Base-by-base conservation (phyloP, 2,797 vertebrate species). In the Staurois parvus region DNA sequence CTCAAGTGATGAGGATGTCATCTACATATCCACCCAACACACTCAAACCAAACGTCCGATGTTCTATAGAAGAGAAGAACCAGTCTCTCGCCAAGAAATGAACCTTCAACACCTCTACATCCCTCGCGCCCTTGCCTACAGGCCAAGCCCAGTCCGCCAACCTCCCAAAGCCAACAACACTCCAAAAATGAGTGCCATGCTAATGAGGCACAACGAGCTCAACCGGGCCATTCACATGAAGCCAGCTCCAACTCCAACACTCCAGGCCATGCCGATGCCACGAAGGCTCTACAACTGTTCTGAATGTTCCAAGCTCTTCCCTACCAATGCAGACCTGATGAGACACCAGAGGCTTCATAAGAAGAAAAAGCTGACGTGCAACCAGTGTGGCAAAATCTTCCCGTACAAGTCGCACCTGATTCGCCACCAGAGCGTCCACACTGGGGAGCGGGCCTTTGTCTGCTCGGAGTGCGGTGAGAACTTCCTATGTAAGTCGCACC, bases 401-500 rank as follows among this genome's bases (percentile, higher is more conserved):
- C 52, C 67, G 2, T 84, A 84, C 69, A 84, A 84, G 69, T 79
- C 76, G 0, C 76, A 79, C 29, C 69, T 84, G 34, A 34, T 64
- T 4, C 78, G 76, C 45, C 83, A 84, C 29, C 45, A 72, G 69
- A 79, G 68, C 29, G 76, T 77, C 37, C 83, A 84, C 69, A 84
- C 83, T 2, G 83, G 83, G 5, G 75, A 79, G 42, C 78, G 59
- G 34, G 52, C 83, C 9, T 84, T 72, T 32, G 76, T 78, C 19
- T 84, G 83, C 29, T 40, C 83, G 0, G 76, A 79, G 24, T 84
- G 83, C 26, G 83, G 76, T 1, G 76, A 84, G 8, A 72, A 68
- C 45, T 84, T 84, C n/a, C 9, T 72, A 8, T 79, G 76, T 29
- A 84, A 84, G 34, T 84, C 83, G 21, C 76, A 84, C 37, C 83